Percentiles rank a stretch among this genome's conserved stretches.
Conservation (phyloP, 2,113 vertebrate genomes). For the Salvator merianae region DNA sequence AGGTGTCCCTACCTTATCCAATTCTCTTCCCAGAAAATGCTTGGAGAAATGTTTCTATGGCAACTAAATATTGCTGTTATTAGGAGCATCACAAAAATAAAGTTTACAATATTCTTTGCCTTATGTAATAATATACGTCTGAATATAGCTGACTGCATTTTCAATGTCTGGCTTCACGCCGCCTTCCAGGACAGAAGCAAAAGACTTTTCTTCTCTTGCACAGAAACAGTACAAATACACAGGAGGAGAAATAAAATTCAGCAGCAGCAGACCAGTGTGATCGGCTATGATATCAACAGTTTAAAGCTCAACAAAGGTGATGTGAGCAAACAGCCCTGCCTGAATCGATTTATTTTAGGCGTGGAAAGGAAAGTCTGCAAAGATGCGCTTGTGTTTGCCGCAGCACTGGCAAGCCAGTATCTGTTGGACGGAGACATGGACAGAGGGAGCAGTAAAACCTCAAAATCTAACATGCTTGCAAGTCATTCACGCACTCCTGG, state of each 20-base stretch:
- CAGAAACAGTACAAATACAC: background rate
- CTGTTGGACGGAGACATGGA: background rate
- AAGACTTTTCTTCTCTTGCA: background rate
- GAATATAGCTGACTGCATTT: background rate
- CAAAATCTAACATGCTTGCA: background rate
- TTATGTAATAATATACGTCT: background rate
- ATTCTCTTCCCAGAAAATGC: background rate
- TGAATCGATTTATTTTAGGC: background rate
- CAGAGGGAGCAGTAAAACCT: background rate
- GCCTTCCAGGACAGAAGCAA: background rate
- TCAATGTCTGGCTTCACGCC: background rate
- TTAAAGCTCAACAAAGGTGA: background rate
- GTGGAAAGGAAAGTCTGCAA: background rate
- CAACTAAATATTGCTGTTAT: background rate
- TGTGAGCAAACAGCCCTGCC: conserved; percentile 2
- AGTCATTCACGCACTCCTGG: background rate
- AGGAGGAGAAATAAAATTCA: background rate
- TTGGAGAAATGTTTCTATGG: conserved; percentile 1
- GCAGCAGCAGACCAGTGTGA: background rate
- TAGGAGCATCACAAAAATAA: background rate
- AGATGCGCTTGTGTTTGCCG: background rate
- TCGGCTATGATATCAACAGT: background rate
- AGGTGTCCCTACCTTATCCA: too few species aligned
- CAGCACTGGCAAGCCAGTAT: background rate
- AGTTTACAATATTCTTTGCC: background rate